These are phyloP conservation scores for Gnathonemus longibarbis DNA, from an alignment of 2,113 vertebrate genomes.

Conservation along the genomic window DNA sequence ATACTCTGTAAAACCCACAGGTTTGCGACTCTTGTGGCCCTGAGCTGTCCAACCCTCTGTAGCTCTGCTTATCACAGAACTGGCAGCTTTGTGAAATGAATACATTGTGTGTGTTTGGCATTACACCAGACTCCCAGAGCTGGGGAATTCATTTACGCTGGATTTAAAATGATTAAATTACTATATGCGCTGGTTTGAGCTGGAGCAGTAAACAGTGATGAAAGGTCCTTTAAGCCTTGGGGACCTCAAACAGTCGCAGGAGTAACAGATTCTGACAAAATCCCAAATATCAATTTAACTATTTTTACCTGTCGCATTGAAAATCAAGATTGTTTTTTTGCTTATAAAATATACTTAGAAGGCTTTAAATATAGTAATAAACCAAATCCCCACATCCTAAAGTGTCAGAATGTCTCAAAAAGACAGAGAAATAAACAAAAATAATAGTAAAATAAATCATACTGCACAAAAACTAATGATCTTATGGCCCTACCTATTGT, in stretches of 20 bases:
- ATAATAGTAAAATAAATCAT: background rate
- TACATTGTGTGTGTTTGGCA: background rate
- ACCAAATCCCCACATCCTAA: background rate
- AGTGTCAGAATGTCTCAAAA: background rate
- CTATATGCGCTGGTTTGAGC: background rate
- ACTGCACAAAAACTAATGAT: background rate
- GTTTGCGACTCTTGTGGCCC: background rate
- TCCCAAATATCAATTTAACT: background rate
- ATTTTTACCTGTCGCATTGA: background rate
- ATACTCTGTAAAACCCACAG: background rate
- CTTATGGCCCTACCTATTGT: background rate
- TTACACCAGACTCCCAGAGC: background rate
- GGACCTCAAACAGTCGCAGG: background rate
- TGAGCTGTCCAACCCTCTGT: background rate
- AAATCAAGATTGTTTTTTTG: background rate
- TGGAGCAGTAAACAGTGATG: background rate
- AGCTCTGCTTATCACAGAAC: background rate
- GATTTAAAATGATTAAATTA: background rate
- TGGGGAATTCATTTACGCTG: background rate
- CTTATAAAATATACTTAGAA: background rate
- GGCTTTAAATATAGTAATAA: background rate
- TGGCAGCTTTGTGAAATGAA: slow-evolving; percentile 5
- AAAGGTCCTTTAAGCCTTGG: slow-evolving; percentile 5
- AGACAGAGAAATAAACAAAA: background rate
- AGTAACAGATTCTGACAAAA: background rate